Percentiles rank a stretch among this genome's conserved stretches.
Evolutionary conservation across 2,888 invertebrate species (phyloP).

Genomic region (Euplagia quadripunctaria): DNA sequence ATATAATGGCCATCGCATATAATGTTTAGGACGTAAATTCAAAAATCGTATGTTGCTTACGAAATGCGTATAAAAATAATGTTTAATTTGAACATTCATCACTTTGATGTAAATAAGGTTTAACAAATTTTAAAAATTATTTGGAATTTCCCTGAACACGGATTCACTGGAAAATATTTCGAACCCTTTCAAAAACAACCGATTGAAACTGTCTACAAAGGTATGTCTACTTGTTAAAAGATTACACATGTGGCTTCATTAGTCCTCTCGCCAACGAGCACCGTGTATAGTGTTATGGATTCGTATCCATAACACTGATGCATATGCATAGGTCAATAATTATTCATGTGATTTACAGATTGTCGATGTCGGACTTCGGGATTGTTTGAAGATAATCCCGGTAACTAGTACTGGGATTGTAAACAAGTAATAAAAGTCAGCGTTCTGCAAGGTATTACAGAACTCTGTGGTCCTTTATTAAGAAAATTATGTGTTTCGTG

Average conservation of each 20-base stretch:
- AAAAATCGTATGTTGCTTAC: neutral
- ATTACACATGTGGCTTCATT: neutral
- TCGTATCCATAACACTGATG: no score
- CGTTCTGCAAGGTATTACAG: no score
- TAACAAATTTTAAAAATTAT: neutral
- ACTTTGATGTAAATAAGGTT: neutral
- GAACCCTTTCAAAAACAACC: neutral
- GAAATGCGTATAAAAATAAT: neutral
- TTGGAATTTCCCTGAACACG: neutral
- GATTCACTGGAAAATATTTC: neutral
- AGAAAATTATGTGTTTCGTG: no score
- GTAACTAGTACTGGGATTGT: no score
- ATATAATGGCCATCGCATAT: neutral
- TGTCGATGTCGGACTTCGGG: no score
- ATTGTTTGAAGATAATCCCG: no score
- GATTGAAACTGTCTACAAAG: neutral
- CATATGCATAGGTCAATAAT: no score
- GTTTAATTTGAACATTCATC: neutral
- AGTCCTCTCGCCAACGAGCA: no score
- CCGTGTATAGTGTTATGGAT: no score
- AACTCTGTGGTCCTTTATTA: no score
- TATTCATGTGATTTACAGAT: no score
- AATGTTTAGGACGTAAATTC: neutral
- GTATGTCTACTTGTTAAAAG: neutral
- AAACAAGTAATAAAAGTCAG: no score